phyloP scores from a whole-genome alignment of 1,140 invertebrate genomes.

The Eriosoma lanigerum region DNA sequence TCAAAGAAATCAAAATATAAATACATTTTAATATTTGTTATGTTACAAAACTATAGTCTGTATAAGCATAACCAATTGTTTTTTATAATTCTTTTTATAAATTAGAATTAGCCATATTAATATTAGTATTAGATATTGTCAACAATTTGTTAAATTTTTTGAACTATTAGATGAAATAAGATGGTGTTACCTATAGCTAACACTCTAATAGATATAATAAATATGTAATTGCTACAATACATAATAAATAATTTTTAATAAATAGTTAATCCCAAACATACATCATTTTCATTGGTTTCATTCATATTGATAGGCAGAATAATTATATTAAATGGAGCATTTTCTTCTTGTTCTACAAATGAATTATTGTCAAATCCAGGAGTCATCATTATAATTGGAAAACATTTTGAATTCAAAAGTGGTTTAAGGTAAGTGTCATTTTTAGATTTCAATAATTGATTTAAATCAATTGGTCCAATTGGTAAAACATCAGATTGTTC shows the following conservation, averaged over 20 bases:
- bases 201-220: too few relatives aligned
- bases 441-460: slow-evolving; percentile 31
- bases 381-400: slow-evolving; percentile 34
- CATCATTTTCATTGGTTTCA: slow-evolving; percentile 57
- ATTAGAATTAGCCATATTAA: too few relatives aligned
- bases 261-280: not conserved
- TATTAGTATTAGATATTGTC: too few relatives aligned
- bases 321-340: slow-evolving; percentile 53
- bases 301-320: slow-evolving; percentile 58
- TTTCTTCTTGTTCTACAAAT: slow-evolving; percentile 30
- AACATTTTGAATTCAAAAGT: slow-evolving; percentile 26
- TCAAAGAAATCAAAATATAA: not conserved
- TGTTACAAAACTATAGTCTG: too few relatives aligned
- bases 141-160: too few relatives aligned
- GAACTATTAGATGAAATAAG: too few relatives aligned
- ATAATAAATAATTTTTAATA: too few relatives aligned
- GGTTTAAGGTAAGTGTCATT: slow-evolving; percentile 14
- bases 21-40: not conserved
- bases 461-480: slow-evolving; percentile 21
- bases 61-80: too few relatives aligned
- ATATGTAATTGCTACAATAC: too few relatives aligned
- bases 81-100: too few relatives aligned
- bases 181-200: too few relatives aligned
- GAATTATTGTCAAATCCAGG: slow-evolving; percentile 35
- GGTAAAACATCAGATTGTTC: not conserved